Base-by-base conservation (phyloP, 2,888 invertebrate species). In the Leptopterna dolabrata region DNA sequence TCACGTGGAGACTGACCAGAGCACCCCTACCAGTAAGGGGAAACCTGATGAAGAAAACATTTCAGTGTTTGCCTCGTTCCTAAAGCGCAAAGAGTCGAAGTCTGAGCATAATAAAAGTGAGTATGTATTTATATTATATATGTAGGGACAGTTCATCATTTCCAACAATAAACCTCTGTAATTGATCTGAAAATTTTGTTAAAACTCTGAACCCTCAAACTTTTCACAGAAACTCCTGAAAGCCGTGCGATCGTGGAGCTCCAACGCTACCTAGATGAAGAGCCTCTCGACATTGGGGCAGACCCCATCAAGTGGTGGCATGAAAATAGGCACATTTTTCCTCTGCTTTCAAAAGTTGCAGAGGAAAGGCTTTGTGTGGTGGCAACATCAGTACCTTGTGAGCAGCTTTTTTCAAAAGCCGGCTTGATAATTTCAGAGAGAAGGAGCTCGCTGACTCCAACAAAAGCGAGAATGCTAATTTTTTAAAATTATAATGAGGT, bases 351-450 rank as follows among this genome's bases (percentile, higher is more conserved):
- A 0, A 82, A 71, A 45, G 19, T 87, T 13, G 87, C 51, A 1
- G 41, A 29, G 19, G 43, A 71, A 19, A 45, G 73, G 47, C 81
- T 82, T 3, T 27, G 71, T 47, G 36, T 87, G 16, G 51, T 87
- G 16, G 82, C 87, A 0, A 87, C 87, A 6, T 82, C 83, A n/a
- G 83, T 83, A 1, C 87, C 87, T n/a, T n/a, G n/a, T n/a, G n/a
- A n/a, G n/a, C n/a, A n/a, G n/a, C n/a, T n/a, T n/a, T n/a, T n/a
- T n/a, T n/a, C n/a, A n/a, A n/a, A n/a, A n/a, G n/a, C n/a, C n/a
- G n/a, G n/a, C n/a, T n/a, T n/a, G n/a, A n/a, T n/a, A n/a, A n/a
- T n/a, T n/a, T n/a, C n/a, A n/a, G n/a, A n/a, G n/a, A n/a, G n/a
- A n/a, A n/a, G n/a, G n/a, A n/a, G n/a, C n/a, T n/a, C n/a, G n/a